phyloP scores from a whole-genome alignment of 2,113 vertebrate species.

The Phalacrocorax pelagicus region DNA sequence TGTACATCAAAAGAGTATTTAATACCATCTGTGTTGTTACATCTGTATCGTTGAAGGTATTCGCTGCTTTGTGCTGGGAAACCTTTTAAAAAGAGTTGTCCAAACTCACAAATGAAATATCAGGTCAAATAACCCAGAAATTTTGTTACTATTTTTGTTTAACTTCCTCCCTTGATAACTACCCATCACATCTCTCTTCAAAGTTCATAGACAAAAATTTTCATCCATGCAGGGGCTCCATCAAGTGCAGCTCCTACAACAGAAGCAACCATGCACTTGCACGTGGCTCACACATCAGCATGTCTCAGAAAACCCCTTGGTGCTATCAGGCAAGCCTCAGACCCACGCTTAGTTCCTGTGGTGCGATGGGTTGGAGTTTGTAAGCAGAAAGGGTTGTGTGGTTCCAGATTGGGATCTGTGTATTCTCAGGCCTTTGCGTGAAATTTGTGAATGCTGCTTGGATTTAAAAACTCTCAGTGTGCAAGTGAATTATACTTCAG shows the following conservation, averaged over 20 bases:
- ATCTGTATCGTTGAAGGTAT: not conserved
- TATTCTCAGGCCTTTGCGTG: not conserved
- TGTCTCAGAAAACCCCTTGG: not conserved
- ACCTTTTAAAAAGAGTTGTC: not conserved
- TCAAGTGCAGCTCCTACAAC: not conserved
- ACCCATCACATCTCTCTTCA: not conserved
- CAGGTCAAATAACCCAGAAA: not conserved
- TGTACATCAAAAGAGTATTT: not conserved
- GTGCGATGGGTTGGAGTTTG: not conserved
- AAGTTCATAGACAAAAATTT: not conserved
- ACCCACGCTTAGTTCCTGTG: not conserved
- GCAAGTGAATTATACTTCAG: not conserved
- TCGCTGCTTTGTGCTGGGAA: not conserved
- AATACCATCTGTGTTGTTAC: not conserved
- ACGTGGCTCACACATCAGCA: rapidly evolving
- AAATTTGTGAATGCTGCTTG: not conserved
- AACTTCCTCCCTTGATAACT: not conserved
- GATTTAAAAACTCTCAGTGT: not conserved
- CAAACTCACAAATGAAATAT: not conserved
- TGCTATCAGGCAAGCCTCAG: not conserved
- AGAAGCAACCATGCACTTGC: not conserved
- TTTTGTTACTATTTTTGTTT: not conserved
- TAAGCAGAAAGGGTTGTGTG: not conserved
- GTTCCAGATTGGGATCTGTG: not conserved
- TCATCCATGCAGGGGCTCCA: not conserved